phyloP scores from a whole-genome alignment of 2,888 invertebrate genomes.

The Pimpla rufipes region DNA sequence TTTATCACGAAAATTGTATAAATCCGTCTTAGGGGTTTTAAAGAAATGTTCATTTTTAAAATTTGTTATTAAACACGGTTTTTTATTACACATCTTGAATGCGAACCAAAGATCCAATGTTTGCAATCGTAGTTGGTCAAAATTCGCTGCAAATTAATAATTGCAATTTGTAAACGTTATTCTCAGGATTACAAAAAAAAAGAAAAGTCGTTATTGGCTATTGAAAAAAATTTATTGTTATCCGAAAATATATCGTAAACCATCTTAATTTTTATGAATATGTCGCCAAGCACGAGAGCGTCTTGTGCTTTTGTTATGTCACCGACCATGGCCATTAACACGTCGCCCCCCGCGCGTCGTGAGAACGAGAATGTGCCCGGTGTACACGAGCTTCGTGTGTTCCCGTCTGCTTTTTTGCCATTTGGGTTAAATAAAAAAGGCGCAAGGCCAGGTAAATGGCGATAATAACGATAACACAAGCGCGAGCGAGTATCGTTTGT shows the following conservation, averaged over 20 bases:
- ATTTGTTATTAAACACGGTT: no score
- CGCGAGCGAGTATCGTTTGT: background rate
- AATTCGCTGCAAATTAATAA: no score
- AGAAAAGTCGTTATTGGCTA: no score
- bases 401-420: conserved; percentile 39
- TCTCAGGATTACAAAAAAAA: no score
- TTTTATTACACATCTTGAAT: no score
- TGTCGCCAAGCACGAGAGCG: background rate
- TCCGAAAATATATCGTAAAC: background rate
- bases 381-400: conserved; percentile 8
- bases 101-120: no score
- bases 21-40: no score
- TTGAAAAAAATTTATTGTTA: no score
- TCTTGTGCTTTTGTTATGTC: background rate
- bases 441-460: conserved; percentile 61
- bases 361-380: conserved; percentile 2
- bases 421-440: conserved; percentile 65
- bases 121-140: no score
- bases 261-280: background rate
- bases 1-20: no score
- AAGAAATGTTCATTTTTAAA: no score
- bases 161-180: no score
- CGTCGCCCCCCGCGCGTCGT: conserved; percentile 31
- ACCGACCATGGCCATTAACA: conserved; percentile 17
- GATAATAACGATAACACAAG: conserved; percentile 66